Percentiles rank a stretch among this genome's conserved stretches.
Conservation (phyloP, 2,888 invertebrate genomes). For the Aporophyla nigra region DNA sequence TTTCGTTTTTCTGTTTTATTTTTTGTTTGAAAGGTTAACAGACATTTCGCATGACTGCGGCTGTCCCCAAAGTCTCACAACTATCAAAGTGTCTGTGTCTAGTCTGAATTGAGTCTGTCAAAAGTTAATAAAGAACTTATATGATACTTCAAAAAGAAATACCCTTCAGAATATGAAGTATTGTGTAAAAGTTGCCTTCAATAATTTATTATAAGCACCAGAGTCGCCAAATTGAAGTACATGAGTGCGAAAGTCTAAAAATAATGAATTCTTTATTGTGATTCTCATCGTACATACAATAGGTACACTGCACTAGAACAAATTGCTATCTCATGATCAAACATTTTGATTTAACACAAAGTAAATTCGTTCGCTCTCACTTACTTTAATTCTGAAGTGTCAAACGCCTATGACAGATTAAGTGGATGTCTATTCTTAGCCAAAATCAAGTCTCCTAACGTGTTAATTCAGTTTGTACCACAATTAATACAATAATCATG, state of each 20-base stretch:
- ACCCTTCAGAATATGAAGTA: not conserved
- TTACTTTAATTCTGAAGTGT: not conserved
- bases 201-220: not conserved
- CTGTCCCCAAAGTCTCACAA: conserved; percentile 20
- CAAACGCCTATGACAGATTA: not conserved
- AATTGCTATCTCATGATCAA: not conserved
- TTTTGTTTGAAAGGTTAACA: conserved; percentile 17
- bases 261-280: not conserved
- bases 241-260: not conserved
- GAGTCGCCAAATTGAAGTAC: not conserved
- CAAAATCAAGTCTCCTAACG: not conserved
- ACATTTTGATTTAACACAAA: not conserved
- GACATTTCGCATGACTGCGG: conserved; percentile 4
- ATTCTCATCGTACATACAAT: not conserved
- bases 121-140: conserved; percentile 11
- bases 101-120: conserved; percentile 2
- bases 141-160: conserved; percentile 34
- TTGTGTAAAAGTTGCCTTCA: not conserved
- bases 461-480: conserved; percentile 2
- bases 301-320: not conserved
- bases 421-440: not conserved
- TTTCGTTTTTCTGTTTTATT: conserved; percentile 7
- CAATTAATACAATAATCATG: conserved; percentile 15
- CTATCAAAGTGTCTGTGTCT: conserved; percentile 24
- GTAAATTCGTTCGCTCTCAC: not conserved